Conservation (phyloP, 2,888 invertebrate genomes). For the Elegia similella region DNA sequence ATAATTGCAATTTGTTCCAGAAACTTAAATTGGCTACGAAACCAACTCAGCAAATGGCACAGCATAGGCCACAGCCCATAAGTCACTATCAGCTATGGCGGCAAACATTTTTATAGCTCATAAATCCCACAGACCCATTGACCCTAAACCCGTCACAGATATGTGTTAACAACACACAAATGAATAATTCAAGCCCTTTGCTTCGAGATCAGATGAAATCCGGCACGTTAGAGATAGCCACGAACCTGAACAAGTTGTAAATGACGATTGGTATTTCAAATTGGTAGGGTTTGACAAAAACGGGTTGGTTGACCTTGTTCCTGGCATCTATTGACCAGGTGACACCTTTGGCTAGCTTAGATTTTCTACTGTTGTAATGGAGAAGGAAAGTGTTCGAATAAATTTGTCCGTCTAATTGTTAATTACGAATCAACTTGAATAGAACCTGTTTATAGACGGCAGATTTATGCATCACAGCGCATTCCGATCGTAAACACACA, state of each 20-base stretch:
- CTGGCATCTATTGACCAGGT: conserved; percentile 13
- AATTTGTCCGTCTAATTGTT: neutral
- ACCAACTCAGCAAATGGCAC: neutral
- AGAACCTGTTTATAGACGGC: too few relatives aligned
- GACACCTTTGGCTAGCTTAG: conserved; percentile 12
- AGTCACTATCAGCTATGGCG: conserved; percentile 1
- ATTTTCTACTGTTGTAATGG: conserved; percentile 5
- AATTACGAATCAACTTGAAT: neutral
- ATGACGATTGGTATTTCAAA: neutral
- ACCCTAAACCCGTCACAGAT: conserved; percentile 36
- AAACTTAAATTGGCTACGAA: neutral
- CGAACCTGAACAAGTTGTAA: conserved; percentile 1
- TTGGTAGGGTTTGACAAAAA: conserved; percentile 17
- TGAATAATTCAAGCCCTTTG: conserved; percentile 38
- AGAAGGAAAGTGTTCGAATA: conserved; percentile 12
- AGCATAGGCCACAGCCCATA: conserved; percentile 3
- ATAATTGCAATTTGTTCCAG: neutral
- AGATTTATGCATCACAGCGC: too few relatives aligned
- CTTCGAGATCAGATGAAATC: conserved; percentile 26
- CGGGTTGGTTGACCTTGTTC: conserved; percentile 20
- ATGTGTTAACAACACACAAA: conserved; percentile 29
- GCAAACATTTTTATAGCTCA: conserved; percentile 16
- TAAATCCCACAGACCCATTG: conserved; percentile 31
- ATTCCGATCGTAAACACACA: too few relatives aligned
- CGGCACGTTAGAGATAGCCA: conserved; percentile 12